phyloP scores from a whole-genome alignment of 2,113 vertebrate genomes.

The Lasiurus cinereus region DNA sequence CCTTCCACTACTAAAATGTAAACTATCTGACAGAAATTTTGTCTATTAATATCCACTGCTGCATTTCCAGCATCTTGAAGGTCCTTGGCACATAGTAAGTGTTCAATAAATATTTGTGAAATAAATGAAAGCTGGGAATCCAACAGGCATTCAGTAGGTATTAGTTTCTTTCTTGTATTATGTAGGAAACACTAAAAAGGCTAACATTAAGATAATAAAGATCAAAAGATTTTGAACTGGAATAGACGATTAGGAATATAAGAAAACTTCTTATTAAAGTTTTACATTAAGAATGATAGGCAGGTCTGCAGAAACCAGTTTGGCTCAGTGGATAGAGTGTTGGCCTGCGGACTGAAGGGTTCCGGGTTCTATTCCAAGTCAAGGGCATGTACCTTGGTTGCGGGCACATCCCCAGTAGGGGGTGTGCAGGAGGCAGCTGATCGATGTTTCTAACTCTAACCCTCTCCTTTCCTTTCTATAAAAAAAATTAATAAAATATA shows the following conservation, averaged over 20 bases:
- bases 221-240: constrained; percentile 7
- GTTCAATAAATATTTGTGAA: constrained; percentile 55
- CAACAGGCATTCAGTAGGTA: constrained; percentile 2
- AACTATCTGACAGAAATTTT: constrained; percentile 20
- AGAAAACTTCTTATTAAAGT: constrained; percentile 54
- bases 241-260: constrained; percentile 8
- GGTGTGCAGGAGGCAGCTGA: too few species aligned
- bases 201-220: constrained; percentile 59
- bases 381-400: too few species aligned
- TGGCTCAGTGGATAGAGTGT: too few species aligned
- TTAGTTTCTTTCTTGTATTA: not conserved
- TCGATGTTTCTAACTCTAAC: too few species aligned
- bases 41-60: constrained; percentile 1
- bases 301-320: not conserved
- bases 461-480: too few species aligned
- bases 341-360: too few species aligned
- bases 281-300: constrained; percentile 29
- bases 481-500: too few species aligned
- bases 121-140: constrained; percentile 37
- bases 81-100: not conserved
- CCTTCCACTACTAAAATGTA: constrained; percentile 43
- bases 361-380: too few species aligned
- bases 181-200: constrained; percentile 73
- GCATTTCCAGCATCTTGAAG: not conserved
- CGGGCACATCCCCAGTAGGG: too few species aligned